These are phyloP conservation scores for Drosophila kambysellisi DNA, from an alignment of 2,888 invertebrate genomes.

Conservation along the genomic window DNA sequence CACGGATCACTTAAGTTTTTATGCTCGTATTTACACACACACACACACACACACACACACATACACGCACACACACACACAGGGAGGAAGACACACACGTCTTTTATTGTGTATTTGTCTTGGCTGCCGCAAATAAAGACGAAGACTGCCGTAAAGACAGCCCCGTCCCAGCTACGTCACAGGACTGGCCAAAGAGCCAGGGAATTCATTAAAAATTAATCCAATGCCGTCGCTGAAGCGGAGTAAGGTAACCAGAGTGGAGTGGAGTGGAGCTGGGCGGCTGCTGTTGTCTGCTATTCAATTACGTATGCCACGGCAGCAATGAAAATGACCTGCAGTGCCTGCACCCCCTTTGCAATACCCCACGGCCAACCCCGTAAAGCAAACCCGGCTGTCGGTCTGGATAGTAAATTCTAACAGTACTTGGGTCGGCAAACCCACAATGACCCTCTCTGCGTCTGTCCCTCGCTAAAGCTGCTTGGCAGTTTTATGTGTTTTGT, in stretches of 20 bases:
- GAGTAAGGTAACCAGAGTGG: conserved; percentile 19
- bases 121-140: conserved; percentile 78
- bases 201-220: conserved; percentile 84
- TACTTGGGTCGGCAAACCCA: conserved; percentile 58
- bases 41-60: conserved; percentile 21
- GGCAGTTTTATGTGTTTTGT: conserved; percentile 79
- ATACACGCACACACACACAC: no score
- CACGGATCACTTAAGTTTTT: conserved; percentile 74
- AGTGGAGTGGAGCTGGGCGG: conserved; percentile 14
- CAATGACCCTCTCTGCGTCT: conserved; percentile 24
- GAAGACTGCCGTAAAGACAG: conserved; percentile 60
- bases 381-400: conserved; percentile 16
- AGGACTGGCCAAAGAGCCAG: conserved; percentile 40
- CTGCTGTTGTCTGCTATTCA: conserved; percentile 74
- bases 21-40: conserved; percentile 51
- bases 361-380: conserved; percentile 1
- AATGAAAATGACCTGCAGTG: conserved; percentile 80
- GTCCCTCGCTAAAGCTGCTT: conserved; percentile 48
- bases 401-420: conserved; percentile 58
- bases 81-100: conserved; percentile 37
- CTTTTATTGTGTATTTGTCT: conserved; percentile 77
- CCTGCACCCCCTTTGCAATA: conserved; percentile 29
- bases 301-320: conserved; percentile 78
- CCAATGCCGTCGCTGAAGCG: conserved; percentile 60
- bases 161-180: not conserved